A percentile compares a stretch with the other conserved stretches of the same genome.
phyloP scores from a whole-genome alignment of 1,140 invertebrate species.

The Diorhabda carinulata region DNA sequence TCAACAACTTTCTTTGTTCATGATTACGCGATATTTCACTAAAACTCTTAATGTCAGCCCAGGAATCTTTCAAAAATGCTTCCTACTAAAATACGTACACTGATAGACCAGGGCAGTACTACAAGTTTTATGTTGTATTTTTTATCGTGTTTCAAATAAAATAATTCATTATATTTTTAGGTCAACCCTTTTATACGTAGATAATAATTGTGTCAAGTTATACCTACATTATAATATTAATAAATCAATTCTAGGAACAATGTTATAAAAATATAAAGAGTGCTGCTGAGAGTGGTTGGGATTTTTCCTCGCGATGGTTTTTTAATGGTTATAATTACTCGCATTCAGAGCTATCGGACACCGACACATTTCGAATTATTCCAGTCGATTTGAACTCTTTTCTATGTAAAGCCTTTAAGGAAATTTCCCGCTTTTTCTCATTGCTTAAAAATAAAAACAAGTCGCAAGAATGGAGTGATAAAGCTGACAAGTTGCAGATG shows the following conservation, averaged over 20 bases:
- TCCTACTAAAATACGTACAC: no score
- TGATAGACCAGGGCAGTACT: no score
- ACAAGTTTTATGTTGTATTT: no score
- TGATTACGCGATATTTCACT: no score
- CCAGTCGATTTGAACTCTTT: constrained; percentile 85
- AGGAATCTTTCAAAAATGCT: no score
- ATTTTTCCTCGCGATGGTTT: constrained; percentile 81
- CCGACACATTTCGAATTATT: constrained; percentile 63
- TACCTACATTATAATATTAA: no score
- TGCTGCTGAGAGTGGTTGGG: constrained; percentile 83
- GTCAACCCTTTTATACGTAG: no score
- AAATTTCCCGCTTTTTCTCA: constrained; percentile 54
- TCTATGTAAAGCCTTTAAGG: constrained; percentile 60
- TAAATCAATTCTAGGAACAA: constrained; percentile 17
- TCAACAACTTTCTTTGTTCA: no score
- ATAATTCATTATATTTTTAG: no score
- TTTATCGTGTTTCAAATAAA: no score
- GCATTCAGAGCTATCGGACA: constrained; percentile 53
- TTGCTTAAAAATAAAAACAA: constrained; percentile 52
- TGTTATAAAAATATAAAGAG: constrained; percentile 60
- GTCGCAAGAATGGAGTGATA: constrained; percentile 21
- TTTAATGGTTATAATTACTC: constrained; percentile 51
- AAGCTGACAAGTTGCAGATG: constrained; percentile 44
- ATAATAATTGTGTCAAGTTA: no score
- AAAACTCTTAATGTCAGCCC: no score